Percentiles rank a stretch among this genome's conserved stretches.
phyloP scores from a whole-genome alignment of 1,140 invertebrate species.

The Sarcophaga bullata region DNA sequence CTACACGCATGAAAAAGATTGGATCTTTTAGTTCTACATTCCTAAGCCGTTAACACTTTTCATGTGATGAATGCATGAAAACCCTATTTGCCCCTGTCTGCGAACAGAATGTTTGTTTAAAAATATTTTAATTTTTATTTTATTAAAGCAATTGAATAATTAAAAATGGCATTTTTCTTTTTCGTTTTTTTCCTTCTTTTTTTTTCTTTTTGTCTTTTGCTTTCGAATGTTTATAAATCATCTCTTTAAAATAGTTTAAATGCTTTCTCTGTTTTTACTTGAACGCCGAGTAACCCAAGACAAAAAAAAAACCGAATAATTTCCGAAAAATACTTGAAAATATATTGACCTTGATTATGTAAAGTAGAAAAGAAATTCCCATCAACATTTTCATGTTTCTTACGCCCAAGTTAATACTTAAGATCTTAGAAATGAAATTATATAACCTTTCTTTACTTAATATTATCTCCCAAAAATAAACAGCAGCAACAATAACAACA shows the following conservation, averaged over 20 bases:
- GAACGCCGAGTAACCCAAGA: no score
- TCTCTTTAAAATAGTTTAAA: conserved; percentile 10
- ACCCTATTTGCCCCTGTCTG: background rate
- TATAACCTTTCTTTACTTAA: background rate
- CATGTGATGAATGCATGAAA: background rate
- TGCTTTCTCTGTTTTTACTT: background rate
- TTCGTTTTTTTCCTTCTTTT: background rate
- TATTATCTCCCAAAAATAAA: background rate
- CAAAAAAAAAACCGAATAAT: background rate
- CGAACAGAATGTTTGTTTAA: background rate
- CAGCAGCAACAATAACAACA: no score
- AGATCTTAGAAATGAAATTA: conserved; percentile 17
- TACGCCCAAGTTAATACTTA: background rate
- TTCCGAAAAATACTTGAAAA: no score
- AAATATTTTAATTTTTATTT: conserved; percentile 10
- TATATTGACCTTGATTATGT: background rate
- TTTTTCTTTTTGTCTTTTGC: background rate
- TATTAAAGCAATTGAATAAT: background rate
- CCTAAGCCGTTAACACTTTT: background rate
- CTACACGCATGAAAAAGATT: no score
- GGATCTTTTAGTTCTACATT: background rate
- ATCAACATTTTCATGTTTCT: background rate
- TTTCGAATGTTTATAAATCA: background rate
- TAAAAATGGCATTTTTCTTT: background rate
- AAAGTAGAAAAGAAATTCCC: background rate